These are phyloP conservation scores for Ips nitidus DNA, from an alignment of 1,140 invertebrate genomes.

Conservation along the genomic window DNA sequence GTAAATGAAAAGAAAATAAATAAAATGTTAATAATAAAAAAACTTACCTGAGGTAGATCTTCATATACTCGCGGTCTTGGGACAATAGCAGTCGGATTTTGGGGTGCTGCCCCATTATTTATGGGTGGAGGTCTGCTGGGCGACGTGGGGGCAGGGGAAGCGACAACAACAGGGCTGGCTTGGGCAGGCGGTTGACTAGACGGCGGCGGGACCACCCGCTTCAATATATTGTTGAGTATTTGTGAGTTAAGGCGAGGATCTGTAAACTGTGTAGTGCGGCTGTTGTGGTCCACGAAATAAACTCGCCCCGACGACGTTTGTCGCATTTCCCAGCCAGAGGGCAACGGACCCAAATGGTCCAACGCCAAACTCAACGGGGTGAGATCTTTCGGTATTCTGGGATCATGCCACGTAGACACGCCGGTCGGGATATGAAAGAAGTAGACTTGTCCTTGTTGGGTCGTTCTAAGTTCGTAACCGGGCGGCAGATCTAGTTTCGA, in stretches of 20 bases:
- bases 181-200: slow-evolving; percentile 11
- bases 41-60: slow-evolving; percentile 48
- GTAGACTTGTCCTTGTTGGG: slow-evolving; percentile 95
- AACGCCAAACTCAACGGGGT: slow-evolving; percentile 64
- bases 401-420: slow-evolving; percentile 94
- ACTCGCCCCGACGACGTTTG: slow-evolving; percentile 84
- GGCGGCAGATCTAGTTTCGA: slow-evolving; percentile 72
- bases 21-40: not conserved
- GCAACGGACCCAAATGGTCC: slow-evolving; percentile 78
- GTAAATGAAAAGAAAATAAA: too few relatives aligned
- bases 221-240: slow-evolving; percentile 64
- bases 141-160: slow-evolving; percentile 24
- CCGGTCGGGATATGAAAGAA: slow-evolving; percentile 91
- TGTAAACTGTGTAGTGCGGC: slow-evolving; percentile 95
- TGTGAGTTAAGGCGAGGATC: slow-evolving; percentile 76
- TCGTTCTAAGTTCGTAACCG: slow-evolving; percentile 93
- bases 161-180: slow-evolving; percentile 25
- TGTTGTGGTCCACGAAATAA: slow-evolving; percentile 97
- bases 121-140: slow-evolving; percentile 7
- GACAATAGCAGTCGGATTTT: slow-evolving; percentile 34
- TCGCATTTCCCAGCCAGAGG: slow-evolving; percentile 93
- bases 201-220: slow-evolving; percentile 51
- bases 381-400: slow-evolving; percentile 79
- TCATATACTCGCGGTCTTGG: slow-evolving; percentile 34
- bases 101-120: slow-evolving; percentile 9